Evolutionary conservation across 2,113 vertebrate genomes (phyloP).

Genomic region (Misgurnus anguillicaudatus): DNA sequence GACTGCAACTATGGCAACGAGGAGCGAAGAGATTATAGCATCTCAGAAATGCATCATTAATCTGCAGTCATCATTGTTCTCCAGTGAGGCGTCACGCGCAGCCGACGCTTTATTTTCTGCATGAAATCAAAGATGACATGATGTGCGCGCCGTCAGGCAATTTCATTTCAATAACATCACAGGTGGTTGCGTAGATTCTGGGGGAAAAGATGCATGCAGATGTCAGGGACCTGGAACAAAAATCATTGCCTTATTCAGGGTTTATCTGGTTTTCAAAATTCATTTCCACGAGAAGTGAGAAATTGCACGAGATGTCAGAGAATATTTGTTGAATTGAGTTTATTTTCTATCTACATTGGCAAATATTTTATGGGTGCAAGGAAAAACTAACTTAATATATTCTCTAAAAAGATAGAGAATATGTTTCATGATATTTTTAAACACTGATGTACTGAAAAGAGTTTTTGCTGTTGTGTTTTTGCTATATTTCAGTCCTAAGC

Average conservation of each 20-base stretch:
- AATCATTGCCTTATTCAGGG: too few species aligned
- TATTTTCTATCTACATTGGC: too few species aligned
- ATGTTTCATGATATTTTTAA: conserved; percentile 2
- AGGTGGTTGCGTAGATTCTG: neutral
- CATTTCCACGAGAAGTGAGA: too few species aligned
- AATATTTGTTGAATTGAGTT: too few species aligned
- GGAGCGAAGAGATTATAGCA: conserved; percentile 39
- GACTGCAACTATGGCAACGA: conserved; percentile 55
- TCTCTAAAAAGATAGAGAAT: too few species aligned
- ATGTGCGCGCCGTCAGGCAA: neutral
- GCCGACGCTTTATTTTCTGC: conserved; percentile 13
- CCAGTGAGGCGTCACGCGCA: conserved; percentile 32
- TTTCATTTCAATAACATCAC: neutral
- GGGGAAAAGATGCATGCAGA: neutral
- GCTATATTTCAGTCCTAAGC: conserved; percentile 84
- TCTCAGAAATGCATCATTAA: conserved; percentile 47
- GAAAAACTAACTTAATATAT: too few species aligned
- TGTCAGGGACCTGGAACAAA: neutral
- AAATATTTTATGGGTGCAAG: too few species aligned
- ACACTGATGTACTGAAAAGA: neutral
- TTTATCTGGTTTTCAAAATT: too few species aligned
- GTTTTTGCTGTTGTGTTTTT: conserved; percentile 5
- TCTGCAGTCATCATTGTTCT: conserved; percentile 43
- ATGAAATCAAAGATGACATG: conserved; percentile 34
- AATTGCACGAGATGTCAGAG: too few species aligned